Conservation (phyloP, 2,113 vertebrate genomes). For the Lanius collurio region DNA sequence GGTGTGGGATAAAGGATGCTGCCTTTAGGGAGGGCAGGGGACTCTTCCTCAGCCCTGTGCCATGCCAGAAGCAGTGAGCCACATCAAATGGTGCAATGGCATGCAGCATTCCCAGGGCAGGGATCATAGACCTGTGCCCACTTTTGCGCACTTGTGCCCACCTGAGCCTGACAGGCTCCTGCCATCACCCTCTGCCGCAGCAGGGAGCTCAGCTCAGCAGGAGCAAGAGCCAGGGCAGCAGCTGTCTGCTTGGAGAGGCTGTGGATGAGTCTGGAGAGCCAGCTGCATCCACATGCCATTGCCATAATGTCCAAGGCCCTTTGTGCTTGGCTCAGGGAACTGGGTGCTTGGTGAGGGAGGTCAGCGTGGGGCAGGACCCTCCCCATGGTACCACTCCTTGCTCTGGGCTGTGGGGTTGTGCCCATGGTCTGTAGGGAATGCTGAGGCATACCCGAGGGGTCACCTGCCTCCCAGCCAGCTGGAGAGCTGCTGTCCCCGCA, state of each 20-base stretch:
- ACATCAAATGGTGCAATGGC: background rate
- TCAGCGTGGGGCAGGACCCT: background rate
- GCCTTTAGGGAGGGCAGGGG: background rate
- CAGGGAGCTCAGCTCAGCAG: background rate
- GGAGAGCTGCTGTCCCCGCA: background rate
- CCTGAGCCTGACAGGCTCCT: background rate
- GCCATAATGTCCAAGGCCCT: background rate
- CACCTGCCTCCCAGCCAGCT: background rate
- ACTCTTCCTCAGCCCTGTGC: background rate
- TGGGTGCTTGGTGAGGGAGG: accelerated
- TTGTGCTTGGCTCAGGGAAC: background rate
- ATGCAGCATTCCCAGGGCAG: background rate
- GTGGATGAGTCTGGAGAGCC: background rate
- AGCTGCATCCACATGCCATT: background rate
- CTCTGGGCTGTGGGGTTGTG: accelerated
- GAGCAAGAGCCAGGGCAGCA: background rate
- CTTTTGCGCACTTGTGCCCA: background rate
- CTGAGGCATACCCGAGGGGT: background rate
- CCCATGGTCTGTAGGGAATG: background rate
- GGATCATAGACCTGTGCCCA: background rate
- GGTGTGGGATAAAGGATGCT: background rate
- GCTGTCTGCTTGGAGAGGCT: background rate
- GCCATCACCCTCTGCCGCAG: background rate
- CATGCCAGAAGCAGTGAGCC: background rate
- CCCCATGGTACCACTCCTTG: background rate